Percentiles rank a stretch among this genome's conserved stretches.
Evolutionary conservation across 2,797 vertebrate genomes (phyloP).

Genomic region (Balearica regulorum): DNA sequence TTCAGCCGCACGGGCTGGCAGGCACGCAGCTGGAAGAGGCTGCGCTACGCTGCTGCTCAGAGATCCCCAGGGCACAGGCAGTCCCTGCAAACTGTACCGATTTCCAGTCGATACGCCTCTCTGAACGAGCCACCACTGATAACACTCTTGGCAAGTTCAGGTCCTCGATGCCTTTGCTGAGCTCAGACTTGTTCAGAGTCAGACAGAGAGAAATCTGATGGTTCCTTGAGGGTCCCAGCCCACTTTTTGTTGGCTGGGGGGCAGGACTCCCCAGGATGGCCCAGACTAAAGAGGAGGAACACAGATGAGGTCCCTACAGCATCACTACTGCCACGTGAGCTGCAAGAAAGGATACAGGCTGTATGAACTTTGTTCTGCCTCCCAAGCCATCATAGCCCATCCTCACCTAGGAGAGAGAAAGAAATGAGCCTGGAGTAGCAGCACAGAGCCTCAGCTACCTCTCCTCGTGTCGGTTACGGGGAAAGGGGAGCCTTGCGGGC

Average conservation of each 20-base stretch:
- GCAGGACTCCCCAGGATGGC: background rate
- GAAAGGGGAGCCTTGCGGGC: background rate
- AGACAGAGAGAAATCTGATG: background rate
- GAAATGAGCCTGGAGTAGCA: background rate
- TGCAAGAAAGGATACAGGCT: constrained; percentile 89
- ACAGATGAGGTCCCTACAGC: background rate
- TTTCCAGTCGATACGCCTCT: background rate
- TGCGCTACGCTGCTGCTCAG: background rate
- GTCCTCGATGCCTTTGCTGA: background rate
- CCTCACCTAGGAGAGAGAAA: constrained; percentile 78
- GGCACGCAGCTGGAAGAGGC: background rate
- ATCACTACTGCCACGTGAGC: background rate
- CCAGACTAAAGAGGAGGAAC: background rate
- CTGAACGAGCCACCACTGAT: background rate
- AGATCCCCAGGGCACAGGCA: background rate
- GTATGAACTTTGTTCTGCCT: constrained; percentile 92
- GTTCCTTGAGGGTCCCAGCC: background rate
- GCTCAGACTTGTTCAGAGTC: background rate
- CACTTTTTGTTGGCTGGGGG: background rate
- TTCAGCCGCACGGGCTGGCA: accelerated
- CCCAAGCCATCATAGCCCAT: constrained; percentile 92
- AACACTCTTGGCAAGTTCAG: background rate
- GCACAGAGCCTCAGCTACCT: background rate
- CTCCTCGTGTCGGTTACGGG: background rate
- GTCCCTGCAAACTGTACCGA: background rate